Conservation (phyloP, 2,888 invertebrate species). For the Oxystoma pomonae region DNA sequence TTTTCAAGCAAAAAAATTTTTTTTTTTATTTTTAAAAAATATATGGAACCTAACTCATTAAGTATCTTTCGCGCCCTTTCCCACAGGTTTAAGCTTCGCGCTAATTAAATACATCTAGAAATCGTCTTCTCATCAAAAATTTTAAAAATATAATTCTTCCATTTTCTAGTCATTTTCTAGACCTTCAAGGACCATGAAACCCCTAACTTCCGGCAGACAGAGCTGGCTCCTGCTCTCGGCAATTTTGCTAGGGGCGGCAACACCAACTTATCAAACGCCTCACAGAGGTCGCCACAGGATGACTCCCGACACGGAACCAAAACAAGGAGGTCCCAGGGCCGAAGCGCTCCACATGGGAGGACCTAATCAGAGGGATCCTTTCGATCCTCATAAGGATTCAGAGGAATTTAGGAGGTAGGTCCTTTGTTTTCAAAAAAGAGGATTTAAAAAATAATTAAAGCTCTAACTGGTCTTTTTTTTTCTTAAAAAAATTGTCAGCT, state of each 20-base stretch:
- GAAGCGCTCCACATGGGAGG: conserved; percentile 45
- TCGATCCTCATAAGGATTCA: conserved; percentile 47
- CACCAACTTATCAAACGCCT: conserved; percentile 15
- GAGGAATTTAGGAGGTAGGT: conserved; percentile 31
- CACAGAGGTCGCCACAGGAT: conserved; percentile 21
- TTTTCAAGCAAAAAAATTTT: too few species aligned
- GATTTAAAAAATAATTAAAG: too few species aligned
- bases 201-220: neutral
- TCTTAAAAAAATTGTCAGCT: too few species aligned
- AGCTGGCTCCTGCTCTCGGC: conserved; percentile 13
- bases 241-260: conserved; percentile 17
- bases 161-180: neutral
- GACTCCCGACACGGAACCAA: conserved; percentile 29
- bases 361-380: conserved; percentile 45
- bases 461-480: too few species aligned
- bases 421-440: neutral
- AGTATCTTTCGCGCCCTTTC: too few species aligned
- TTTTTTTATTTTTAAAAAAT: too few species aligned
- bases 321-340: conserved; percentile 40
- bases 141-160: too few species aligned
- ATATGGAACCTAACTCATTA: too few species aligned
- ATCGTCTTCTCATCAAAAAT: too few species aligned
- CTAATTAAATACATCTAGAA: too few species aligned
- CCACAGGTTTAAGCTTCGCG: too few species aligned
- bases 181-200: neutral